Percentiles rank a stretch among this genome's conserved stretches.
Conservation (phyloP, 1,140 invertebrate genomes). For the Drosophila cardini region DNA sequence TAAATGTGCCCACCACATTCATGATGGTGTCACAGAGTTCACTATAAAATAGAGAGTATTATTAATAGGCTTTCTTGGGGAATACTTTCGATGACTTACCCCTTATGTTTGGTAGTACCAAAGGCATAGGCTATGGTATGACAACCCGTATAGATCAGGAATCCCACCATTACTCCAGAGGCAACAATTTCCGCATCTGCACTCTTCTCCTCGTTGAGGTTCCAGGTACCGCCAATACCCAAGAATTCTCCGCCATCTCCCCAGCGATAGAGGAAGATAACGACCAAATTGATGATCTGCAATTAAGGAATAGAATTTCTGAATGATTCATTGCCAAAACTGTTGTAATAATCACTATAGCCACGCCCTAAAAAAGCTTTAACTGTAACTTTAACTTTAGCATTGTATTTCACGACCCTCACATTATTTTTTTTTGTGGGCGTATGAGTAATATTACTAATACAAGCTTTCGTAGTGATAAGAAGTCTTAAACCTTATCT, state of each 20-base stretch:
- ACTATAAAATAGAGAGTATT: slow-evolving; percentile 82
- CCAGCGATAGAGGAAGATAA: slow-evolving; percentile 91
- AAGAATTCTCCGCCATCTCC: slow-evolving; percentile 92
- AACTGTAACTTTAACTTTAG: slow-evolving; percentile 1
- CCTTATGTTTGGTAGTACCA: slow-evolving; percentile 90
- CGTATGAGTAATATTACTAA: slow-evolving; percentile 71
- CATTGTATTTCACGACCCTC: slow-evolving; percentile 35
- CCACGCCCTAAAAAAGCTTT: slow-evolving; percentile 28
- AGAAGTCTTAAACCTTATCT: slow-evolving; percentile 54
- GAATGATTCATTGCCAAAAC: slow-evolving; percentile 14
- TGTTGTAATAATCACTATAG: slow-evolving; percentile 18
- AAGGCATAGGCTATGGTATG: slow-evolving; percentile 90
- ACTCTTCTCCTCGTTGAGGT: slow-evolving; percentile 94
- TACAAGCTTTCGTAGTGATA: slow-evolving; percentile 52
- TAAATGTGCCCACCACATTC: slow-evolving; percentile 93
- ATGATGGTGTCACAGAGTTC: slow-evolving; percentile 91
- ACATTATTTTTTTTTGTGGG: slow-evolving; percentile 14
- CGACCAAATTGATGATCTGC: slow-evolving; percentile 91
- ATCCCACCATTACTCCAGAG: slow-evolving; percentile 93
- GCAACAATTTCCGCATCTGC: slow-evolving; percentile 93
- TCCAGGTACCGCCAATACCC: slow-evolving; percentile 94
- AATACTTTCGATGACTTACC: slow-evolving; percentile 81
- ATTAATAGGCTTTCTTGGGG: background rate
- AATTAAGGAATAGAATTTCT: background rate
- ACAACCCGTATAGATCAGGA: slow-evolving; percentile 91